Evolutionary conservation across 1,140 invertebrate species (phyloP), one percentile per base, ranked within the genome.

Genomic region (Habropoda laboriosa): DNA sequence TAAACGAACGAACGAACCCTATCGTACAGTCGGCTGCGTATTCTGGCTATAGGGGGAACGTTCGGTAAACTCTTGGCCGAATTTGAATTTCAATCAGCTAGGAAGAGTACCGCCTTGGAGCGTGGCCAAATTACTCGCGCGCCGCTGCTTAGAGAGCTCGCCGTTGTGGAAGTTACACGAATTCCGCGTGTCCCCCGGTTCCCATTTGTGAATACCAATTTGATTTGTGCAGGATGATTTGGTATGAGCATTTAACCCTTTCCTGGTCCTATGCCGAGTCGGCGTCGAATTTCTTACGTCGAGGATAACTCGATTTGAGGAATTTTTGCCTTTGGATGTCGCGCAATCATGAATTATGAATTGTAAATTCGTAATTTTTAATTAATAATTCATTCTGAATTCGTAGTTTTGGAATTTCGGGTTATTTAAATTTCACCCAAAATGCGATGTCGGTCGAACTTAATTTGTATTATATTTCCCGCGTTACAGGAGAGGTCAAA

Each of bases 81-180:
- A 67, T 76, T 76, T 57, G 38, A 55, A 76, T 76, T 47, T 58
- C 38, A 45, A 58, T 45, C 53, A 61, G 47, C 30, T 35, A 21
- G 0, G 18, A 0, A 0, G n/a, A 24, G 32, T 27, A 38, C 24
- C n/a, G 58, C 21, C 18, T 63, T 74, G 71, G 58, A 38, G 13
- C 42, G 3, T 21, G 32, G 42, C 71, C 71, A 63, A 74, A 74
- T 74, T 74, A 38, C 60, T 68, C 64, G 64, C 30, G 8, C 13
- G 53, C 61, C 45, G 51, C 27, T 53, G 32, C 64, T 82, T 67
- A 79, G 40, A 27, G 61, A 45, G 61, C 8, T 68, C 32, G 32
- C 18, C 18, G 30, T 35, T 18, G 12, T 18, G 30, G 21, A 68
- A 49, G 45, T 30, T 49, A 10, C 40, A 21, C 40, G 24, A 3